A percentile compares a stretch with the other conserved stretches of the same genome.
phyloP scores from a whole-genome alignment of 2,797 vertebrate genomes.

The Microctenopoma steveboyesi region DNA sequence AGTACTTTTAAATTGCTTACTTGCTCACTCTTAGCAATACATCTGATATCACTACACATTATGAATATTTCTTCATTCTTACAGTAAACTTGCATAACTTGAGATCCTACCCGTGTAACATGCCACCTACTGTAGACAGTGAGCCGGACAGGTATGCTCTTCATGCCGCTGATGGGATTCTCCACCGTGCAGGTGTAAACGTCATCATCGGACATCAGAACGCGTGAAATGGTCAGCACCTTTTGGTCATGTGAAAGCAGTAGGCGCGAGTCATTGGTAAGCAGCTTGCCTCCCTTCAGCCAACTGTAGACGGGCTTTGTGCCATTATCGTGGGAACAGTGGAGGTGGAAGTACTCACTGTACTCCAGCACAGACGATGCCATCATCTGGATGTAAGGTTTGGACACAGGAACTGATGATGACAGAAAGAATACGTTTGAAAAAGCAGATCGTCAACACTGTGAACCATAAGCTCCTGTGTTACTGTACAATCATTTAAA shows the following conservation, averaged over 20 bases:
- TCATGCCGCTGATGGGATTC: slow-evolving; percentile 93
- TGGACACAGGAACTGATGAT: slow-evolving; percentile 91
- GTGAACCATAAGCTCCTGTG: slow-evolving; percentile 29
- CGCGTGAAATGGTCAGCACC: slow-evolving; percentile 91
- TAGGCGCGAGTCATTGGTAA: slow-evolving; percentile 92
- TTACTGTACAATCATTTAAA: slow-evolving; percentile 33
- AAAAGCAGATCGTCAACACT: slow-evolving; percentile 22
- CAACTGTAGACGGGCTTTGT: slow-evolving; percentile 94
- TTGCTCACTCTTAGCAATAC: too few species aligned
- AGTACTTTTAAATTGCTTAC: too few species aligned
- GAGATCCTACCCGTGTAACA: slow-evolving; percentile 37
- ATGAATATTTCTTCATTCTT: not conserved
- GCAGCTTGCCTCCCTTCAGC: slow-evolving; percentile 91
- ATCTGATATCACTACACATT: not conserved
- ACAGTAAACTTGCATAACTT: slow-evolving; percentile 14
- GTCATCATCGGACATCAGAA: slow-evolving; percentile 93
- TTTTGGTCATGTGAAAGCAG: slow-evolving; percentile 93
- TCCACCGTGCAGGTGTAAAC: slow-evolving; percentile 92
- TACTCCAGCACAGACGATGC: slow-evolving; percentile 96
- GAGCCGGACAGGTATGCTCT: slow-evolving; percentile 89
- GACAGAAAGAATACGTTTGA: slow-evolving; percentile 20
- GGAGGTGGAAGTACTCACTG: slow-evolving; percentile 91
- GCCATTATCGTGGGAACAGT: slow-evolving; percentile 94
- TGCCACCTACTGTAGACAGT: slow-evolving; percentile 94
- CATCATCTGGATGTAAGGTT: slow-evolving; percentile 91